These are phyloP conservation scores for Neoascia interrupta DNA, from an alignment of 2,888 invertebrate genomes.

Conservation along the genomic window DNA sequence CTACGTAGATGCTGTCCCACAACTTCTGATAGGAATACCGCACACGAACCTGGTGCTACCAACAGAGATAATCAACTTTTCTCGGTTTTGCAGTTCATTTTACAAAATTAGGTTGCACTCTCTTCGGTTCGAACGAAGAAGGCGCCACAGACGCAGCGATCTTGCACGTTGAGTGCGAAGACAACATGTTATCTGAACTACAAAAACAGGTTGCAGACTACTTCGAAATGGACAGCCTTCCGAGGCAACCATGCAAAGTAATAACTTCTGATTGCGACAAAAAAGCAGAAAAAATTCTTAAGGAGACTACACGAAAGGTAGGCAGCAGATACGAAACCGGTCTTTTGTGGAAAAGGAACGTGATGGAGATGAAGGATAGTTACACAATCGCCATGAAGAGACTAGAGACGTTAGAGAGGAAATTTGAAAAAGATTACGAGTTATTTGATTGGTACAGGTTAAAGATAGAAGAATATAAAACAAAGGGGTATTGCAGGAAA, in stretches of 20 bases:
- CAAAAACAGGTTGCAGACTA: constrained; percentile 9
- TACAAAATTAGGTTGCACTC: constrained; percentile 3
- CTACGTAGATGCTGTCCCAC: background rate
- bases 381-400: constrained; percentile 51
- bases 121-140: constrained; percentile 1
- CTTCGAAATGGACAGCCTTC: background rate
- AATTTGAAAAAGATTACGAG: constrained; percentile 38
- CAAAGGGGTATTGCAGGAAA: background rate
- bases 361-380: constrained; percentile 16
- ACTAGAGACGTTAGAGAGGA: constrained; percentile 52
- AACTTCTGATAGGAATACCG: constrained; percentile 24
- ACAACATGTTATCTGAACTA: constrained; percentile 7
- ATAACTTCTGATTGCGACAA: constrained; percentile 13
- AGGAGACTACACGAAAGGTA: constrained; percentile 25
- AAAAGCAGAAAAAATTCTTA: constrained; percentile 3
- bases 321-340: constrained; percentile 55
- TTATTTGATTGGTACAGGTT: constrained; percentile 42
- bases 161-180: constrained; percentile 5
- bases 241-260: background rate
- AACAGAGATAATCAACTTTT: background rate
- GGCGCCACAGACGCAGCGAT: constrained; percentile 16
- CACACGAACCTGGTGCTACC: constrained; percentile 2
- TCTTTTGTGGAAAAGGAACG: constrained; percentile 69
- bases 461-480: constrained; percentile 24
- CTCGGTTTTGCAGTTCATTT: constrained; percentile 8